Percentiles rank a stretch among this genome's conserved stretches.
Conservation (phyloP, 2,113 vertebrate genomes). For the Henicopernis longicauda region DNA sequence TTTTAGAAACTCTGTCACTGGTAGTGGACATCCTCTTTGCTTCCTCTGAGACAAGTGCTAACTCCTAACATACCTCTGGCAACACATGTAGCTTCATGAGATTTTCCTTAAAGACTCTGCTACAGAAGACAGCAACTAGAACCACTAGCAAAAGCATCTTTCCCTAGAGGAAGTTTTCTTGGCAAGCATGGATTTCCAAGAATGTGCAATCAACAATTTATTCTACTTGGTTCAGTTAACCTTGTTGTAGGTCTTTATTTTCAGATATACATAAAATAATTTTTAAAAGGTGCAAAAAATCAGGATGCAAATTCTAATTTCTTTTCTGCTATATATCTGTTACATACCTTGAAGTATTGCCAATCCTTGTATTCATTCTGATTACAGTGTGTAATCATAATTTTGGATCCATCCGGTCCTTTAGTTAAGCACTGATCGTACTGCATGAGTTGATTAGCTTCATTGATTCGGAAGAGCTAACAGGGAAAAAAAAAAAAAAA, state of each 20-base stretch:
- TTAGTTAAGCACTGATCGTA: slow-evolving; percentile 94
- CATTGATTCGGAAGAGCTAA: slow-evolving; percentile 96
- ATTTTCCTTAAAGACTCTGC: neutral
- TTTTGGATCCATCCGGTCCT: slow-evolving; percentile 80
- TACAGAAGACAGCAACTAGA: neutral
- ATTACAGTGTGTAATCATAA: slow-evolving; percentile 92
- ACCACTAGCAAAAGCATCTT: neutral
- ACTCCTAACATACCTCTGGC: neutral
- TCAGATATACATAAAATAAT: neutral
- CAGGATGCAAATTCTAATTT: neutral
- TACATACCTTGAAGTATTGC: slow-evolving; percentile 93
- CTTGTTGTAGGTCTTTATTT: neutral
- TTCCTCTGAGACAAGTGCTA: neutral
- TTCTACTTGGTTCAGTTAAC: neutral
- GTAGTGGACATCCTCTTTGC: neutral
- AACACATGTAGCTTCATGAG: neutral
- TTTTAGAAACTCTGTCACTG: neutral
- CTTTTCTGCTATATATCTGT: neutral
- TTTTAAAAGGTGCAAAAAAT: neutral
- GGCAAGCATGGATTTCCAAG: neutral
- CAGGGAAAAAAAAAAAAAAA: neutral
- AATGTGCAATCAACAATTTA: neutral
- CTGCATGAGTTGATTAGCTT: slow-evolving; percentile 96
- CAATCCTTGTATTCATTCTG: slow-evolving; percentile 89
- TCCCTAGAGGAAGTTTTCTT: neutral